Conservation (phyloP, 2,888 invertebrate species). For the Saturnia japonica region DNA sequence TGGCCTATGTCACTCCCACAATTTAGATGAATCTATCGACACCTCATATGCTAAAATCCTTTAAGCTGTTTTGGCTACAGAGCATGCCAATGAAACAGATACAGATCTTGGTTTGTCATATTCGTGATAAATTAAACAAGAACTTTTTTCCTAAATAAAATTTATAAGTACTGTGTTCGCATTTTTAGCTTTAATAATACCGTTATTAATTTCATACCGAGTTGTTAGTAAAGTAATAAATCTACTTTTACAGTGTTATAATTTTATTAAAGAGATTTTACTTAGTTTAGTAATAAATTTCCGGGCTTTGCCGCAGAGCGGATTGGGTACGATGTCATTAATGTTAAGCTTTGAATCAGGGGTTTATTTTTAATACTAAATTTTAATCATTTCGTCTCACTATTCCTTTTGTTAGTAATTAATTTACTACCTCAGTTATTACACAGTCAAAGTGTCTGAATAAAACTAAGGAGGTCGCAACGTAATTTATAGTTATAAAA, state of each 20-base stretch:
- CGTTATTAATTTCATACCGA: slow-evolving; percentile 19
- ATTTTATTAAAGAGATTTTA: slow-evolving; percentile 5
- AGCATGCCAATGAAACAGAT: too few species aligned
- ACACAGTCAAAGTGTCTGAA: background rate
- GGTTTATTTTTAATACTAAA: background rate
- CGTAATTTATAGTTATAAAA: background rate
- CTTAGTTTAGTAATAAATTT: slow-evolving; percentile 13
- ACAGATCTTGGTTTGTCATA: slow-evolving; percentile 1
- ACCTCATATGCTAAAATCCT: too few species aligned
- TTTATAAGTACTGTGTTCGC: slow-evolving; percentile 6
- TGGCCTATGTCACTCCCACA: too few species aligned
- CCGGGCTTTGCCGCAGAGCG: slow-evolving; percentile 20
- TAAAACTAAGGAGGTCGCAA: background rate
- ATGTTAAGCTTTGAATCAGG: background rate
- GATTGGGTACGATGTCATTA: slow-evolving; percentile 18
- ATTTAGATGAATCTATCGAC: too few species aligned
- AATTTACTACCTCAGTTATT: background rate
- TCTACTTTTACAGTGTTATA: slow-evolving; percentile 14
- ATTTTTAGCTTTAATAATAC: slow-evolving; percentile 18
- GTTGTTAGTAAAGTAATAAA: slow-evolving; percentile 19
- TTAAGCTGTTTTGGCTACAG: too few species aligned
- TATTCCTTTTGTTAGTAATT: background rate
- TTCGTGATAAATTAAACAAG: background rate
- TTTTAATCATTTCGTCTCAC: background rate
- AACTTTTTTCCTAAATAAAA: slow-evolving; percentile 17